A percentile compares a stretch with the other conserved stretches of the same genome.
phyloP scores from a whole-genome alignment of 2,797 vertebrate species.

The Danio kyathit region DNA sequence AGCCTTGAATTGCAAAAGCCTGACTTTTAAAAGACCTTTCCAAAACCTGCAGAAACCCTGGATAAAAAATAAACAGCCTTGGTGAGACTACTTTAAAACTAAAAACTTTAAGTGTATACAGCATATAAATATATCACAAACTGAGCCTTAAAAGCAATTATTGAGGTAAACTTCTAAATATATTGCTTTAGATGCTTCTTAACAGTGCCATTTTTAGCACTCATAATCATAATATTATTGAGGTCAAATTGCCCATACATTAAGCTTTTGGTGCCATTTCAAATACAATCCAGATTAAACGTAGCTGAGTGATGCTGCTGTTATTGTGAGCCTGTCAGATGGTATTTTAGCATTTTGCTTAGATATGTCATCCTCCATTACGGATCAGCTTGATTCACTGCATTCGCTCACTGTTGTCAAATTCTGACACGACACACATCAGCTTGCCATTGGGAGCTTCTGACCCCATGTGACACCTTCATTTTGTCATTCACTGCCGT shows the following conservation, averaged over 20 bases:
- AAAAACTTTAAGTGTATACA: background rate
- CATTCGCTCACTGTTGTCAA: slow-evolving; percentile 56
- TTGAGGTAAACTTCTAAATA: background rate
- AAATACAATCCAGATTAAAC: slow-evolving; percentile 73
- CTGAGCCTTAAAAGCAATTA: background rate
- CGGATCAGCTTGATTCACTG: slow-evolving; percentile 63
- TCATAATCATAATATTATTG: slow-evolving; percentile 49
- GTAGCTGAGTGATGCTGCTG: slow-evolving; percentile 60
- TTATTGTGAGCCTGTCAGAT: slow-evolving; percentile 72
- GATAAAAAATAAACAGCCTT: too few relatives aligned
- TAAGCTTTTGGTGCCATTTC: slow-evolving; percentile 65
- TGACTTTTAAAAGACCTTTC: too few relatives aligned
- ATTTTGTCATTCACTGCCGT: slow-evolving; percentile 77
- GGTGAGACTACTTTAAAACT: too few relatives aligned
- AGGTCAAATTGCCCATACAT: slow-evolving; percentile 68
- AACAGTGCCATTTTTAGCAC: slow-evolving; percentile 2
- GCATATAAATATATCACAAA: slow-evolving; percentile 5
- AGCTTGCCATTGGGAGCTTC: slow-evolving; percentile 66
- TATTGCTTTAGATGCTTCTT: slow-evolving; percentile 1
- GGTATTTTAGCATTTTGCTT: slow-evolving; percentile 71
- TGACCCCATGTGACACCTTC: slow-evolving; percentile 80
- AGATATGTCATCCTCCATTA: slow-evolving; percentile 82
- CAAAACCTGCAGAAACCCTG: too few relatives aligned
- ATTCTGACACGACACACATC: slow-evolving; percentile 68
- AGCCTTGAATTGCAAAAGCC: too few relatives aligned